Evolutionary conservation across 30 jellyfish, hydroid and myxozoan species (phyloP), one percentile per base, ranked within the genome.

Genomic region (Sanderia malayensis): DNA sequence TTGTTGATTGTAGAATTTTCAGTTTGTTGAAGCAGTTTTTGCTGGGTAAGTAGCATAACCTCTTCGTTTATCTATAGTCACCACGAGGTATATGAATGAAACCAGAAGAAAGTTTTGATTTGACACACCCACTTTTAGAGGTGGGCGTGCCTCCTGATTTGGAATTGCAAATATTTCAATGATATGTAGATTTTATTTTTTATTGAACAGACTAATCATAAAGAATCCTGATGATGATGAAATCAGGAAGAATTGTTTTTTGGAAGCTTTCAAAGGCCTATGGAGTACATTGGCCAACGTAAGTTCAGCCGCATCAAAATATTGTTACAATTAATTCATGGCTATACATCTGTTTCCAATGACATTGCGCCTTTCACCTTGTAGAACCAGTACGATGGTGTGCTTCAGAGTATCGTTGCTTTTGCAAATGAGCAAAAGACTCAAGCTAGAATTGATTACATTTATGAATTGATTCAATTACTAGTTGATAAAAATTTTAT

Each of bases 401-500:
- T 84, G 17, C 47, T 84, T 27, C 66, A 64, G 63, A 66, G 81
- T 34, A 75, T 83, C 49, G 88, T 90, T 47, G 96, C 94, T 19
- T 90, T 69, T 83, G 98, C 98, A 15, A 90, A 90, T 82, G 83
- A 73, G 33, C 98, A 90, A 60, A 52, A 52, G 27, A 83, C 94
- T 0, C 90, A 78, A 23, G 92, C 96, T 6, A 76, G 96, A 73
- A 34, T 84, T 23, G 79, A 74, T 17, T 79, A 82, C 34, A 55
- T 76, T 37, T 84, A 82, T 70, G 94, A 79, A 23, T 85, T 90
- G 82, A 63, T 90, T 21, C 87, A 76, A 21, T 19, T 52, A 23
- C 46, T 84, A 18, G 93, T 90, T 18, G 93, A 90, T 30, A 66
- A 76, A 70, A 92, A 81, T 11, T 79, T 80, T 31, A n/a, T 90